phyloP scores from a whole-genome alignment of 2,113 vertebrate species.

The Campylomormyrus numenius region DNA sequence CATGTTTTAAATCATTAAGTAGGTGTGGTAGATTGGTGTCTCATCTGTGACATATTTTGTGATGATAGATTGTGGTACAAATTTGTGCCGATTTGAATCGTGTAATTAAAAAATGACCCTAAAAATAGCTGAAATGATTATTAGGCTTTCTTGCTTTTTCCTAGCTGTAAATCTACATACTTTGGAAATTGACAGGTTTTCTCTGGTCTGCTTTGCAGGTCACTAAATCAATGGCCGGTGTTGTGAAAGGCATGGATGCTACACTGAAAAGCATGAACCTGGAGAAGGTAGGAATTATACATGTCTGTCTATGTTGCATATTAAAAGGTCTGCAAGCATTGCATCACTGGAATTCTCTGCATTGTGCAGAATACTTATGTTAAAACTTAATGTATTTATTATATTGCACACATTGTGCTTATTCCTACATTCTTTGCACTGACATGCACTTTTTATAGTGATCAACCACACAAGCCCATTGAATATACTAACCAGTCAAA shows the following conservation, averaged over 20 bases:
- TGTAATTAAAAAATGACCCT: neutral
- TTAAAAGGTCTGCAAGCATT: neutral
- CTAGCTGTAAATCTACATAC: neutral
- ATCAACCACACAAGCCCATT: neutral
- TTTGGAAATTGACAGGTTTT: neutral
- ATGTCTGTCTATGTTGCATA: neutral
- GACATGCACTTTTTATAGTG: neutral
- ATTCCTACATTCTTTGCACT: neutral
- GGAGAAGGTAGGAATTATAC: slow-evolving; percentile 72
- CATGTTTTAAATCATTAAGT: neutral
- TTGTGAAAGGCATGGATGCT: slow-evolving; percentile 92
- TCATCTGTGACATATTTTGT: neutral
- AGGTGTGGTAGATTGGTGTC: neutral
- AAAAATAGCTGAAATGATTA: neutral
- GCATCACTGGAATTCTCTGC: too few relatives aligned
- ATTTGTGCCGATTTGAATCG: neutral
- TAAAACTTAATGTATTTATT: neutral
- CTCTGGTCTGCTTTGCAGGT: slow-evolving; percentile 58
- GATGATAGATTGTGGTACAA: neutral
- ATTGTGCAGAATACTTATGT: neutral
- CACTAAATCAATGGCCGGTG: slow-evolving; percentile 92
- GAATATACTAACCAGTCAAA: neutral
- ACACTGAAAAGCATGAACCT: slow-evolving; percentile 91
- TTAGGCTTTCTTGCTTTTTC: neutral
- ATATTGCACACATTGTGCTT: neutral